phyloP scores from a whole-genome alignment of 1,140 invertebrate species.

The Bombus waltoni region DNA sequence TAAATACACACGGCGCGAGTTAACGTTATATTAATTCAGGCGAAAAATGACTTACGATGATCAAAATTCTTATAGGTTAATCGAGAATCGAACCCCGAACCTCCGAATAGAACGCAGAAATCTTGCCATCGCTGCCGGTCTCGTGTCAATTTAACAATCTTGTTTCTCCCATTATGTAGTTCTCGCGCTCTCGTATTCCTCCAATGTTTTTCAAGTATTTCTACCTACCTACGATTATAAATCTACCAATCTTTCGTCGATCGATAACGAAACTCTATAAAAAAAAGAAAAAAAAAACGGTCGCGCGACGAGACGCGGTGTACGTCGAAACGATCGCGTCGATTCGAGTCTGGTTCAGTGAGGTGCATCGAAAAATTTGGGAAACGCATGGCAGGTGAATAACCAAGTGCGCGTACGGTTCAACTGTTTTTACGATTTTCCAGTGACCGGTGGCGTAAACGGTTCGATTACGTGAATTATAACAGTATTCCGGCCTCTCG shows the following conservation, averaged over 20 bases:
- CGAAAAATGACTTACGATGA: background rate
- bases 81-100: background rate
- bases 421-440: constrained; percentile 47
- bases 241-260: background rate
- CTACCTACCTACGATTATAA: background rate
- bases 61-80: too few species aligned
- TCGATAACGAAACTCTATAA: background rate
- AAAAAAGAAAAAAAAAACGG: too few species aligned
- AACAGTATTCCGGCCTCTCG: constrained; percentile 51
- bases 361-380: background rate
- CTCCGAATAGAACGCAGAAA: background rate
- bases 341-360: background rate
- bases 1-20: too few species aligned
- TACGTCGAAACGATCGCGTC: background rate
- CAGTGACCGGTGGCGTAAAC: constrained; percentile 26
- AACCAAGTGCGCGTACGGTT: constrained; percentile 29
- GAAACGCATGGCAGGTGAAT: constrained; percentile 7
- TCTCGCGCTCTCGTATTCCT: too few species aligned
- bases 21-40: background rate
- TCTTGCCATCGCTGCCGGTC: background rate
- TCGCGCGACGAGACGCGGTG: background rate
- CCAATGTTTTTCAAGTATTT: background rate
- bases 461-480: constrained; percentile 59
- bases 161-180: background rate
- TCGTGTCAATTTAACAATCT: background rate